Base-by-base conservation (phyloP, 2,888 invertebrate species). In the Drosophila demipolita region DNA sequence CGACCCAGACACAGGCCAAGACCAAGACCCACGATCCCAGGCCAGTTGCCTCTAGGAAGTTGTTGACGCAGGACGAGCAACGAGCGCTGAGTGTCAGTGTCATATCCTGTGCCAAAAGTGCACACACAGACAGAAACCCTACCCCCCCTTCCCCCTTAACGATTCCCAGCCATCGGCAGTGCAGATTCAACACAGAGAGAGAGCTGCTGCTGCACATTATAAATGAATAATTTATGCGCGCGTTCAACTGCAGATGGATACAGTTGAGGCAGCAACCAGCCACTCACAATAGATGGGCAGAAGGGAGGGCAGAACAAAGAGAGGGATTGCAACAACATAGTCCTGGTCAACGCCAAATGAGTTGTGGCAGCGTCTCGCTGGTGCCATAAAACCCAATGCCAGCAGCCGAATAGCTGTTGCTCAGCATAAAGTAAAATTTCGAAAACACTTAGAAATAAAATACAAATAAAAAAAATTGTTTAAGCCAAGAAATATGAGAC, bases 91-190 rank as follows among this genome's bases (percentile, higher is more conserved):
- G 90, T 89, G 85, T 85, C 85, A 85, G 85, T 85, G 90, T 89
- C 90, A 85, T 85, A 85, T 85, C 90, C 90, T 85, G 90, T 88
- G 90, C 85, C 85, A 89, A 85, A 85, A 87, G 87, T 85, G 86
- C 90, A 87, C 72, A 80, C 83, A 82, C 72, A 76, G 65, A 79
- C 87, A 73, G 65, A 72, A 86, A 87, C 67, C 33, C 36, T 7
- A 20, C 42, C 26, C 26, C 36, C 7, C 53, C 23, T 23, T 17
- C 35, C 6, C 26, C 29, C 29, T 23, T 23, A 23, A 23, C 23
- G 23, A 23, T 1, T 23, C 54, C n/a, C 38, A 9, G 11, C 50
- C 20, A n/a, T 15, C n/a, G 42, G 33, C 58, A 23, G 26, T 33
- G 35, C 36, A 52, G 33, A 33, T 20, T 42, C 52, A 58, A 53